Conservation (phyloP, 2,888 invertebrate species). For the Chaetoderma sp. region DNA sequence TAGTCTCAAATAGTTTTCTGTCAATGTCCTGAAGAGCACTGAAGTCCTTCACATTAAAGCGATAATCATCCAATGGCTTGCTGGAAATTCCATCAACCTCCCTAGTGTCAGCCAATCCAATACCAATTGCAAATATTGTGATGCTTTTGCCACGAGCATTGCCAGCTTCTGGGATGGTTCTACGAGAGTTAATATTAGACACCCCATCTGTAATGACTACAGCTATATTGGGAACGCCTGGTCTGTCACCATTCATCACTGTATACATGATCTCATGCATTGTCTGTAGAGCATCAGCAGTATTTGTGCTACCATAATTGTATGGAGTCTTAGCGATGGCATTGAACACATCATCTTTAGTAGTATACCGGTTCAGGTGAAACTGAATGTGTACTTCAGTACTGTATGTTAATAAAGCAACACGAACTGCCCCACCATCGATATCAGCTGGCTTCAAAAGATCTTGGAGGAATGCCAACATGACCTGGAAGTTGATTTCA, state of each 20-base stretch:
- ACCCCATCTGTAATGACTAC: constrained; percentile 51
- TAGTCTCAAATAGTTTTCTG: constrained; percentile 38
- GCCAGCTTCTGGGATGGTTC: constrained; percentile 28
- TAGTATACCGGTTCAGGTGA: constrained; percentile 42
- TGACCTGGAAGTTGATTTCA: constrained; percentile 40
- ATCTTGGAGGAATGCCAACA: neutral
- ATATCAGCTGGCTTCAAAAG: neutral
- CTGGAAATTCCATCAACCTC: constrained; percentile 59
- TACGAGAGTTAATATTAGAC: constrained; percentile 31
- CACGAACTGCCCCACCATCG: neutral
- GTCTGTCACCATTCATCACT: constrained; percentile 50
- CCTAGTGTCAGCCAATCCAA: constrained; percentile 52
- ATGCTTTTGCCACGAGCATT: constrained; percentile 43
- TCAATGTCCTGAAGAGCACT: constrained; percentile 45
- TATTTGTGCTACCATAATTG: constrained; percentile 57
- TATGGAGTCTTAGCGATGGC: constrained; percentile 51
- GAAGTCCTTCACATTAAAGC: constrained; percentile 50
- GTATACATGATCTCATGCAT: constrained; percentile 53
- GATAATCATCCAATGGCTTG: constrained; percentile 44
- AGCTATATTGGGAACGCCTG: constrained; percentile 42
- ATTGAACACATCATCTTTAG: constrained; percentile 35
- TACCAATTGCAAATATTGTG: constrained; percentile 55
- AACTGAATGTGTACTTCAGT: constrained; percentile 44
- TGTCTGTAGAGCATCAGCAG: constrained; percentile 45
- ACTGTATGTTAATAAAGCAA: constrained; percentile 41